Evolutionary conservation across 2,888 invertebrate species (phyloP), one percentile per base, ranked within the genome.

Genomic region (Dermolepida albohirtum): DNA sequence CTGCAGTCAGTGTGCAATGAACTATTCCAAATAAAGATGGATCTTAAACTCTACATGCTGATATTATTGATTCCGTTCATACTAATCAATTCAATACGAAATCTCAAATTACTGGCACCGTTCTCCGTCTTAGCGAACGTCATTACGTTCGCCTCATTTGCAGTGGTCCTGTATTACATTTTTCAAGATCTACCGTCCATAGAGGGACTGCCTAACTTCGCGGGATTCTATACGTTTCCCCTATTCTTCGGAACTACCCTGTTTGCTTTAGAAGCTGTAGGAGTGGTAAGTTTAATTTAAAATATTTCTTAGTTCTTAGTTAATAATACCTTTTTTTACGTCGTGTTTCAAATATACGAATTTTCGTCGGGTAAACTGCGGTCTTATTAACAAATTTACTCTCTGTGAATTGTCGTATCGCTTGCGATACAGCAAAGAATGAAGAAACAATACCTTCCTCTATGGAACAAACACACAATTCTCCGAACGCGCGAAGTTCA

Each of bases 171-270:
- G 70, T 94, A 93, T 84, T 96, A 93, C 79, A 87, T 97, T 72
- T 92, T 96, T 80, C 88, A 89, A 68, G 90, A 91, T 50, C 84
- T 91, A 1, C 88, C 92, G 0, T 84, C 88, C 0, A 84, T 92
- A 1, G 87, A 88, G 8, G 88, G 88, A 47, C 87, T 89, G 69
- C 85, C 85, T 2, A 85, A 90, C 0, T 87, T 91, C 57, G 94
- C 92, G 0, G 84, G 87, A 7, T 79, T 90, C 1, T 83, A 86
- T 39, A 87, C 90, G 64, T 92, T 95, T 77, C 98, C 98, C 0
- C 86, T 98, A 1, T 98, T 95, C 85, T 97, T 98, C 81, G 97
- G 98, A 44, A 98, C 97, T 0, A 97, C 96, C 0, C 87, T 98
- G 55, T 98, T 97, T 81, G 95, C 98, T 0, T 89, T 98, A 76